Base-by-base conservation (phyloP, 2,888 invertebrate species). In the Aquatica leii region DNA sequence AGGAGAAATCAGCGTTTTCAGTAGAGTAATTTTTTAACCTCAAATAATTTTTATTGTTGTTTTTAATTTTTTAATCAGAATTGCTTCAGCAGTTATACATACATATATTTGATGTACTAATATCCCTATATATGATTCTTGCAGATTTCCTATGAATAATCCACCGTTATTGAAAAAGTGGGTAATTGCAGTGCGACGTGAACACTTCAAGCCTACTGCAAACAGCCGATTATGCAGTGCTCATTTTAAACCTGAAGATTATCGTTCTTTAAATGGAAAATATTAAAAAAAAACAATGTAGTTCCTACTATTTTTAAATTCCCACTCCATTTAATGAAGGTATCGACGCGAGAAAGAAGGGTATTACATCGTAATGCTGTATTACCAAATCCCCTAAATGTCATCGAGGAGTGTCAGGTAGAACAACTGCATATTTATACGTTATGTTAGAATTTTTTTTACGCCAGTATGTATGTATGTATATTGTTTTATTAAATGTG, bases 61-160 rank as follows among this genome's bases (percentile, higher is more conserved):
- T 31, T 4, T 31, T 31, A 31, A 31, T 31, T 31, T 31, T 31
- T 31, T 9, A 31, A 31, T 31, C 31, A 31, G 31, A 31, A 31
- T 43, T 43, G n/a, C 43, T 15, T 17, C 12, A 43, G 17, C n/a
- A 41, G 14, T 43, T 43, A 43, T 15, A 43, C 17, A n/a, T n/a
- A n/a, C n/a, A 43, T 43, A 15, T 43, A 43, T 43, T 17, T 43
- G 43, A 43, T 15, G 17, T 15, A 43, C 17, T 15, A 43, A 43
- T 43, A 15, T 43, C 15, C n/a, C 12, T 17, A 43, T n/a, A n/a
- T n/a, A n/a, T 14, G 6, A 31, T 31, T 31, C 17, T 43, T 43
- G 17, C 17, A 15, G 2, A 43, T 43, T 43, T 43, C 12, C 43
- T 15, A 43, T n/a, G 17, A 43, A 43, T 15, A 15, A 43, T 43